These are phyloP conservation scores for Ianthella basta DNA, from an alignment of 37 sponge, comb jelly and placozoan species.

Conservation along the genomic window DNA sequence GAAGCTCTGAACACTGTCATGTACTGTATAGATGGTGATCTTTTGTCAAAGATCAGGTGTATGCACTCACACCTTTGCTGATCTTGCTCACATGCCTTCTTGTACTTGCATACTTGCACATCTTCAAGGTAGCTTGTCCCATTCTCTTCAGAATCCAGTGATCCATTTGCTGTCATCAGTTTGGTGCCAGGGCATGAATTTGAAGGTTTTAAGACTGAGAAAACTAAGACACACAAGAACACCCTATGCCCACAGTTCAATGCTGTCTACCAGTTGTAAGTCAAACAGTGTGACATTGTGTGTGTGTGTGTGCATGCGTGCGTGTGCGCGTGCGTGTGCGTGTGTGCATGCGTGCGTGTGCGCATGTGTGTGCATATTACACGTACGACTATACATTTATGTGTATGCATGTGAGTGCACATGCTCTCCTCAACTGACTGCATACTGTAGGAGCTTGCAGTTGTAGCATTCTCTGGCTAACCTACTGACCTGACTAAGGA, in stretches of 20 bases:
- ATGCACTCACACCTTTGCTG: no score
- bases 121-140: no score
- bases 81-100: no score
- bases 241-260: not conserved
- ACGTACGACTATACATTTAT: not conserved
- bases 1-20: no score
- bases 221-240: not conserved
- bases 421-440: not conserved
- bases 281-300: not conserved
- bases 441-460: not conserved
- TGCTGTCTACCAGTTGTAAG: not conserved
- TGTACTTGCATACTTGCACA: no score
- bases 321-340: not conserved
- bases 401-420: not conserved
- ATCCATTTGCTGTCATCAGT: not conserved
- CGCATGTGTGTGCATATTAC: not conserved
- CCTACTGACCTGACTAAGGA: no score
- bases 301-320: not conserved
- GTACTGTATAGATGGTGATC: no score
- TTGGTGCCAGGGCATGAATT: not conserved
- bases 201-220: not conserved
- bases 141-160: not conserved
- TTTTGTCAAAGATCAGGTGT: no score
- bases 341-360: slow-evolving; percentile 3
- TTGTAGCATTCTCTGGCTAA: no score